Evolutionary conservation across 2,113 vertebrate genomes (phyloP).

Genomic region (Orcinus orca): DNA sequence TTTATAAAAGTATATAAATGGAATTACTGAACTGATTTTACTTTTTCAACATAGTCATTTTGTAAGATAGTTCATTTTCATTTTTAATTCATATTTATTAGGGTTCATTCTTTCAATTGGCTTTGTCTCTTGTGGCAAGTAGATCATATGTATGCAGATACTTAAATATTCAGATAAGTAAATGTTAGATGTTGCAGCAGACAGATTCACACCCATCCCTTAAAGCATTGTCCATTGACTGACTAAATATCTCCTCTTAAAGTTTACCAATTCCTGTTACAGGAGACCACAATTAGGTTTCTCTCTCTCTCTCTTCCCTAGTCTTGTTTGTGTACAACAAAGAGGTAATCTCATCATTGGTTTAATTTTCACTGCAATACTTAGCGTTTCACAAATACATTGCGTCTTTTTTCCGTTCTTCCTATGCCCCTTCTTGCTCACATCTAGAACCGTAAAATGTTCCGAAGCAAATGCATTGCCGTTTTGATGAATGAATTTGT

Average conservation of each 20-base stretch:
- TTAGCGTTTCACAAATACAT: not conserved
- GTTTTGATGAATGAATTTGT: not conserved
- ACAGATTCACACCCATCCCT: not conserved
- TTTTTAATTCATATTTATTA: conserved; percentile 23
- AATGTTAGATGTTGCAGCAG: not conserved
- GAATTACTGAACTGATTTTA: conserved; percentile 2
- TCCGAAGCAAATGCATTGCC: not conserved
- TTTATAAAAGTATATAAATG: not conserved
- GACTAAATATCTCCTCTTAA: not conserved
- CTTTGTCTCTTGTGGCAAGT: not conserved
- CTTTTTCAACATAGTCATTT: not conserved
- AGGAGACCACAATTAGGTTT: not conserved
- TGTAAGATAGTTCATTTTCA: conserved; percentile 2
- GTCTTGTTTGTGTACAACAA: not conserved
- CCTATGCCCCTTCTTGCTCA: not conserved
- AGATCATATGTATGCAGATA: not conserved
- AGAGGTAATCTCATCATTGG: not conserved
- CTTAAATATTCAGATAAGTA: not conserved
- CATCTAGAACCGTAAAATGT: not conserved
- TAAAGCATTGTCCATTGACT: not conserved
- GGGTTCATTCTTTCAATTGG: not conserved
- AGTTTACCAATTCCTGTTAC: not conserved
- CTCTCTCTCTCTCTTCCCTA: not conserved
- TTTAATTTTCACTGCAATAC: not conserved
- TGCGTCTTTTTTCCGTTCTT: not conserved